A percentile compares a stretch with the other conserved stretches of the same genome.
These are phyloP conservation scores for Euwallacea similis DNA, from an alignment of 1,140 invertebrate species.

Conservation along the genomic window DNA sequence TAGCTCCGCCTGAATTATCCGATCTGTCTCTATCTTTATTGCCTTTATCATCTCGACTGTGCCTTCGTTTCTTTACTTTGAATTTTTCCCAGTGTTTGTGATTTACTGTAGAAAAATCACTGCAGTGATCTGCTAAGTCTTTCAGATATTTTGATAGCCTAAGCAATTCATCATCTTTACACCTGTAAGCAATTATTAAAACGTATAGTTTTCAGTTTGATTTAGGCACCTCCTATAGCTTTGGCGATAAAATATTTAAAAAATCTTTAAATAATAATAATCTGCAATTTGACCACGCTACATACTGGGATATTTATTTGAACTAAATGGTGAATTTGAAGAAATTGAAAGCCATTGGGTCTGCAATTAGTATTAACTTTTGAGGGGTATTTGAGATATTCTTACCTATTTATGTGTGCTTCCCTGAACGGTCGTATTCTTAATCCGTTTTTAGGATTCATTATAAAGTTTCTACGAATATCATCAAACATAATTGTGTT, in stretches of 20 bases:
- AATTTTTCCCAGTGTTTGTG: constrained; percentile 92
- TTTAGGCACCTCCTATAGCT: no score
- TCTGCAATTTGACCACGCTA: neutral
- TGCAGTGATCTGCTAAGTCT: constrained; percentile 76
- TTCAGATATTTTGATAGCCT: constrained; percentile 83
- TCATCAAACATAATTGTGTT: constrained; percentile 99
- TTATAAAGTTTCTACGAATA: constrained; percentile 94
- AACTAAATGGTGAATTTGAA: constrained; percentile 3
- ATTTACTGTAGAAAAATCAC: constrained; percentile 83
- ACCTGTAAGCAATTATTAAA: constrained; percentile 13
- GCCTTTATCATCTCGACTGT: constrained; percentile 16
- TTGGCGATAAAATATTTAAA: neutral
- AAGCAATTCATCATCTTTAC: constrained; percentile 78
- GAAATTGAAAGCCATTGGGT: no score
- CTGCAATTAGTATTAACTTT: neutral
- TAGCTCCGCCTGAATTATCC: constrained; percentile 12
- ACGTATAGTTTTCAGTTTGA: neutral
- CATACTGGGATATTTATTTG: neutral
- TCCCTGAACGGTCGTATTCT: constrained; percentile 88
- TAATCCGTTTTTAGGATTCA: constrained; percentile 95
- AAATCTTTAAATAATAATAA: constrained; percentile 1
- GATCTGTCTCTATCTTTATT: constrained; percentile 14
- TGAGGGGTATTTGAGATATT: neutral
- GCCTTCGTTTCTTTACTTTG: constrained; percentile 56
- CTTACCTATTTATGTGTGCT: constrained; percentile 83